phyloP scores from a whole-genome alignment of 2,888 invertebrate genomes.

The Eupithecia inturbata region DNA sequence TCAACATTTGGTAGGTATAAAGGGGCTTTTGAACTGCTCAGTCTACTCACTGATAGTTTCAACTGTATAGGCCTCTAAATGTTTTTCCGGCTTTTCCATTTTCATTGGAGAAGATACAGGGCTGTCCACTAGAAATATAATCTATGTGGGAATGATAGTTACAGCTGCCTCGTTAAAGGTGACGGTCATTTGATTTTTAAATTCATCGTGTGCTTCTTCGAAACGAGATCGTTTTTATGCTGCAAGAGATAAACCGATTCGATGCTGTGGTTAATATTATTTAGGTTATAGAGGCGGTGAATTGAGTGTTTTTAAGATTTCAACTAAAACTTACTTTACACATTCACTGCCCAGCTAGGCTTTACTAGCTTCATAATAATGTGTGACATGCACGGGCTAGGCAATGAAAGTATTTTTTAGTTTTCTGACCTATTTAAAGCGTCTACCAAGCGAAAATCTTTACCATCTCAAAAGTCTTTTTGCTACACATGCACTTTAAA shows the following conservation, averaged over 20 bases:
- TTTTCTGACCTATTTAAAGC: no score
- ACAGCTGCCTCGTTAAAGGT: constrained; percentile 51
- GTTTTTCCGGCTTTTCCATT: background rate
- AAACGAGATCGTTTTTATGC: background rate
- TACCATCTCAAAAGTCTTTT: background rate
- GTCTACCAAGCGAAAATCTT: background rate
- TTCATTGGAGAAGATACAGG: background rate
- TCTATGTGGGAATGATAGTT: constrained; percentile 23
- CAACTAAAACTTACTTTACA: background rate
- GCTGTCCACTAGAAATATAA: background rate
- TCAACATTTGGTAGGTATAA: no score
- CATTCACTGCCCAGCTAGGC: no score
- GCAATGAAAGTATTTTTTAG: no score
- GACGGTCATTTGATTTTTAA: constrained; percentile 59
- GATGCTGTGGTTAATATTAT: background rate
- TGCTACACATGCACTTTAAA: background rate
- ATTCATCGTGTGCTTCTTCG: constrained; percentile 49
- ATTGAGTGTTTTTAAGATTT: background rate
- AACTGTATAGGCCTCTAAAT: background rate
- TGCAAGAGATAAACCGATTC: background rate
- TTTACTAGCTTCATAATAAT: background rate
- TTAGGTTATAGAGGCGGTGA: background rate
- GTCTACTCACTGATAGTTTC: background rate
- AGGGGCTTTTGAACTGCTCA: background rate
- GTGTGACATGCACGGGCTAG: no score